These are phyloP conservation scores for Chaetops frenatus DNA, from an alignment of 2,113 vertebrate species.

Conservation along the genomic window DNA sequence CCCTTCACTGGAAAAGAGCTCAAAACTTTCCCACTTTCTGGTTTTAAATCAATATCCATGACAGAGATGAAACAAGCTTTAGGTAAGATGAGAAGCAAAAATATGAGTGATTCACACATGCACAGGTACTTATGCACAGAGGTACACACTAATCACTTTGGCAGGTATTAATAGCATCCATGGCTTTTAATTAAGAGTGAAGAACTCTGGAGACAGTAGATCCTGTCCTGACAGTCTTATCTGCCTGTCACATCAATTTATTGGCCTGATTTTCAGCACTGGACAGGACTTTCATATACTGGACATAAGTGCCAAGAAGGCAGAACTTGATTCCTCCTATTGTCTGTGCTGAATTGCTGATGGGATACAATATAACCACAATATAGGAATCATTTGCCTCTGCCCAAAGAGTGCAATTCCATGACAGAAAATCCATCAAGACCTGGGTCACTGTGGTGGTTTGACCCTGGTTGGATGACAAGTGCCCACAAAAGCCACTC, in stretches of 20 bases:
- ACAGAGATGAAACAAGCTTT: neutral
- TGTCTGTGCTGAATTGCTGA: neutral
- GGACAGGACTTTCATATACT: accelerated
- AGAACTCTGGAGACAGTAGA: neutral
- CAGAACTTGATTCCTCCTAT: neutral
- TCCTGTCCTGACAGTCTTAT: neutral
- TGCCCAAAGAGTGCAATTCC: neutral
- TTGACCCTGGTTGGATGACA: neutral
- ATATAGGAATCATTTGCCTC: neutral
- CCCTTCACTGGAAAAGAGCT: neutral
- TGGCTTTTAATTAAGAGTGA: neutral
- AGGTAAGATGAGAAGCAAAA: neutral
- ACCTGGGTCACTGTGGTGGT: neutral
- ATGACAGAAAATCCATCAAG: neutral
- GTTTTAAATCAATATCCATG: neutral
- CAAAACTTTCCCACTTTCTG: neutral
- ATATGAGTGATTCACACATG: neutral
- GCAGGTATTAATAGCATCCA: neutral
- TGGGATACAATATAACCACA: neutral
- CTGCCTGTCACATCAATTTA: neutral
- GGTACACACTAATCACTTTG: neutral
- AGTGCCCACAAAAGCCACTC: neutral
- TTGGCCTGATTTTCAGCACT: neutral
- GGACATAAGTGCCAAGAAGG: neutral
- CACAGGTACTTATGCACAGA: neutral